Conservation (phyloP, 2,888 invertebrate species). For the Agrotis ipsilon region DNA sequence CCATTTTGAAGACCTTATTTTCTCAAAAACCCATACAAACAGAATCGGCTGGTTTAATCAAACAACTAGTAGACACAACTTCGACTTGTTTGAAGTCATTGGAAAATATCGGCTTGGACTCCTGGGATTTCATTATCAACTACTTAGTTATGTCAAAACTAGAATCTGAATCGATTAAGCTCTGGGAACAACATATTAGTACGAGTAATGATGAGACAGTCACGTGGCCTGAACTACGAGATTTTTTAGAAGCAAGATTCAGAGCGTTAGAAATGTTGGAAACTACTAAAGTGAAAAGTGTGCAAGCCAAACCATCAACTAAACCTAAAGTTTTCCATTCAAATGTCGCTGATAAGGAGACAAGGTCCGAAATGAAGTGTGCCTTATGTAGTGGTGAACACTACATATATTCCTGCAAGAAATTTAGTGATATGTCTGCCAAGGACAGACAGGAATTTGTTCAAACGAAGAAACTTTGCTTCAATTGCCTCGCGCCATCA, state of each 20-base stretch:
- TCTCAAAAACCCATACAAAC: slow-evolving; percentile 20
- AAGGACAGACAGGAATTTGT: slow-evolving; percentile 35
- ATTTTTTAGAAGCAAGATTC: slow-evolving; percentile 33
- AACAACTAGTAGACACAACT: slow-evolving; percentile 31
- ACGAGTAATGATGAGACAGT: not conserved
- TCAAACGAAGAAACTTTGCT: slow-evolving; percentile 35
- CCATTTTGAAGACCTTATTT: slow-evolving; percentile 33
- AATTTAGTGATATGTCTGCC: slow-evolving; percentile 15
- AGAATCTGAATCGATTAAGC: not conserved
- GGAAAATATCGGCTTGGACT: slow-evolving; percentile 26
- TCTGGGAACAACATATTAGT: not conserved
- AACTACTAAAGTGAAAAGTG: slow-evolving; percentile 7
- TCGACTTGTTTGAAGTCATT: slow-evolving; percentile 28
- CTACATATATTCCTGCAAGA: slow-evolving; percentile 31
- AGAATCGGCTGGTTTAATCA: slow-evolving; percentile 27
- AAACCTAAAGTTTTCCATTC: not conserved
- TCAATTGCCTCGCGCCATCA: slow-evolving; percentile 33
- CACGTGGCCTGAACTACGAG: not conserved
- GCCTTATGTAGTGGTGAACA: slow-evolving; percentile 21
- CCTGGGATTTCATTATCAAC: slow-evolving; percentile 27
- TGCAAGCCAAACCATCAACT: slow-evolving; percentile 13
- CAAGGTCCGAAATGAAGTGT: slow-evolving; percentile 15
- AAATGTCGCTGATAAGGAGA: not conserved
- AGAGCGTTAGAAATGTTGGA: slow-evolving; percentile 38
- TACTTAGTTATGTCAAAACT: not conserved